Conservation (phyloP, 64 coral and sea anemone species). For the Exaiptasia diaphana region DNA sequence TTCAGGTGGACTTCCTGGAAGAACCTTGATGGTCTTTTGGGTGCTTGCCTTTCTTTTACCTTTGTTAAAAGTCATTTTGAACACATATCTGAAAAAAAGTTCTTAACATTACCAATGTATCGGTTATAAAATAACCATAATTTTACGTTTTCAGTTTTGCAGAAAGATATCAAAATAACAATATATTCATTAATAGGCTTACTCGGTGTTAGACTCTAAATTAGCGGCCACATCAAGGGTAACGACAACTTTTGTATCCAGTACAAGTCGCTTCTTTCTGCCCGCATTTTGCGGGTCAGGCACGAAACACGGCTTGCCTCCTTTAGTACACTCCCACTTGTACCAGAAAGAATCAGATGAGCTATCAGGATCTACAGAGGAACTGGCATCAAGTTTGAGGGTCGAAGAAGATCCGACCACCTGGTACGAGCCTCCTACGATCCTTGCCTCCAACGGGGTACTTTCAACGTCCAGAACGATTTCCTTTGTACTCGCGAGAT, state of each 20-base stretch:
- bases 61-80: constrained; percentile 65
- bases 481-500: background rate
- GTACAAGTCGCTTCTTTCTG: constrained; percentile 11
- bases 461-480: constrained; percentile 33
- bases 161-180: no score
- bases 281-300: constrained; percentile 1
- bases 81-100: constrained; percentile 60
- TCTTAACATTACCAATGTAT: no score
- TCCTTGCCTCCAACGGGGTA: constrained; percentile 20
- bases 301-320: constrained; percentile 11
- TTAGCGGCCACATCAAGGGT: constrained; percentile 27
- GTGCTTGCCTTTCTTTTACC: constrained; percentile 13
- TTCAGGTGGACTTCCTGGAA: constrained; percentile 56
- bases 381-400: constrained; percentile 20
- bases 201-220: constrained; percentile 40
- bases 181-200: no score
- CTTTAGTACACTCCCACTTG: constrained; percentile 46
- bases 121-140: no score
- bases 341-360: constrained; percentile 6
- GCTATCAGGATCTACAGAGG: constrained; percentile 54
- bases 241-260: background rate
- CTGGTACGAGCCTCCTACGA: constrained; percentile 17
- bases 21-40: background rate
- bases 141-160: no score
- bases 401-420: constrained; percentile 48